These are phyloP conservation scores for Plebejus melissa DNA, from an alignment of 2,888 invertebrate genomes.

Conservation along the genomic window DNA sequence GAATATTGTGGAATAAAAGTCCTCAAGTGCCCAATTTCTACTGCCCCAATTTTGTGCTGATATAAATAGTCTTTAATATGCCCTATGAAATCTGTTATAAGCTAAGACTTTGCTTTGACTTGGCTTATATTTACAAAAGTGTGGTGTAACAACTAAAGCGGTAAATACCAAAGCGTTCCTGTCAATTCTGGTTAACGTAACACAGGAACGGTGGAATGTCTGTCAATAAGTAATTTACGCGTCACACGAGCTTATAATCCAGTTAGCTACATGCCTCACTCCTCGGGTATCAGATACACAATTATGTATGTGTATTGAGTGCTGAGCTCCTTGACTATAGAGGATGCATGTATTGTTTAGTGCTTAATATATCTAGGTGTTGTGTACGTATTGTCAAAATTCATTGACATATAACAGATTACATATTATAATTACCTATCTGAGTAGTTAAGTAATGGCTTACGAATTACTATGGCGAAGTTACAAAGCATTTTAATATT, in stretches of 20 bases:
- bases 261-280: constrained; percentile 1
- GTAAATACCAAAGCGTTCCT: not conserved
- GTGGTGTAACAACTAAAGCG: not conserved
- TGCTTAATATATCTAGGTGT: not conserved
- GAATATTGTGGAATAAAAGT: too few relatives aligned
- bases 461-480: too few relatives aligned
- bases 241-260: not conserved
- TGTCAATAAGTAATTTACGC: constrained; percentile 1
- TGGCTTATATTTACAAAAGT: not conserved
- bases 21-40: too few relatives aligned
- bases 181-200: not conserved
- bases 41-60: too few relatives aligned
- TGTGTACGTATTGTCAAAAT: too few relatives aligned
- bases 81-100: too few relatives aligned
- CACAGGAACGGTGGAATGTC: not conserved
- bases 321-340: not conserved
- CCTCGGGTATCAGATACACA: not conserved
- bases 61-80: too few relatives aligned
- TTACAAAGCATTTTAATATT: too few relatives aligned
- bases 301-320: not conserved
- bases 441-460: too few relatives aligned
- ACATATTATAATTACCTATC: too few relatives aligned
- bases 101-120: too few relatives aligned
- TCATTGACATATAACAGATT: too few relatives aligned
- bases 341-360: not conserved